Percentiles rank a stretch among this genome's conserved stretches.
Conservation (phyloP, 2,113 vertebrate genomes). For the Potamarius usumacintae region DNA sequence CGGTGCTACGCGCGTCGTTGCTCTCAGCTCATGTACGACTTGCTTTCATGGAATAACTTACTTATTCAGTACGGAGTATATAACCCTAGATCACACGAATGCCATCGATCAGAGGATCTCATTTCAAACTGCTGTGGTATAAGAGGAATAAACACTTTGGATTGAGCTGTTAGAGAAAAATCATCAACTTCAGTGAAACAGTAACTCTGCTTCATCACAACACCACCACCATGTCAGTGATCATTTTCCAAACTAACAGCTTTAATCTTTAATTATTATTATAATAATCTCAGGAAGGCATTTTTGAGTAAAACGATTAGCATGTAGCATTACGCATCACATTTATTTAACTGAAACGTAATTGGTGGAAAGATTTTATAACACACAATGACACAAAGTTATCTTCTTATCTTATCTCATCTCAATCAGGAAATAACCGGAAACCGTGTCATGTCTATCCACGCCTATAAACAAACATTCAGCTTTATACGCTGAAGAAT, state of each 20-base stretch:
- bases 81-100: too few species aligned
- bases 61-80: too few species aligned
- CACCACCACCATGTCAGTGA: too few species aligned
- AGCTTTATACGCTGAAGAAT: not conserved
- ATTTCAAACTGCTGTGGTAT: not conserved
- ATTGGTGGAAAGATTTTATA: not conserved
- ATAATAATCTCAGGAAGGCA: too few species aligned
- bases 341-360: not conserved
- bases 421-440: not conserved
- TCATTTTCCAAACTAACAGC: too few species aligned
- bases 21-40: too few species aligned
- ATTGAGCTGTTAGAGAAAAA: not conserved
- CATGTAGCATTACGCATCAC: too few species aligned
- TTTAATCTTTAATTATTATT: too few species aligned
- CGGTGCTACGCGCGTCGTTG: too few species aligned
- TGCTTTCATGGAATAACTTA: too few species aligned
- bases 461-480: not conserved
- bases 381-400: not conserved
- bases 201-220: not conserved
- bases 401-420: too few species aligned
- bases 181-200: not conserved
- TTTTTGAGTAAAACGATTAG: not conserved
- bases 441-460: not conserved
- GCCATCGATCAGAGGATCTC: not conserved
- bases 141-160: not conserved